Conservation (phyloP, 1,140 invertebrate species). For the Drosophila santomea region DNA sequence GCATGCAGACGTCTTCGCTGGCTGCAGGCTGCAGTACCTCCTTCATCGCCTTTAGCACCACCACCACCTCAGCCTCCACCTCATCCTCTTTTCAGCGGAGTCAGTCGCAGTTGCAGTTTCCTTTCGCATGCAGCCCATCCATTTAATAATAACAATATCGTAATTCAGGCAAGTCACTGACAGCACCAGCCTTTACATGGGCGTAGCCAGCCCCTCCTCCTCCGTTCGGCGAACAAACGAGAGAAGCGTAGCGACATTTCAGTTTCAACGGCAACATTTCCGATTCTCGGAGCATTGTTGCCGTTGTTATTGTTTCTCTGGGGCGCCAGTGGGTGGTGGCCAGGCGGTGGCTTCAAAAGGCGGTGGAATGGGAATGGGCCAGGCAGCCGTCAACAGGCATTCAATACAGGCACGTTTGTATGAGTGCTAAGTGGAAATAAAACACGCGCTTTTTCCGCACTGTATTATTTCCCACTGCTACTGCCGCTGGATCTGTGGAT, state of each 20-base stretch:
- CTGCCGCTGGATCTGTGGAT: conserved; percentile 42
- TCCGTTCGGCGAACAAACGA: conserved; percentile 37
- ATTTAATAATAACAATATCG: conserved; percentile 84
- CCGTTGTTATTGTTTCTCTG: conserved; percentile 75
- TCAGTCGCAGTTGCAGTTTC: conserved; percentile 48
- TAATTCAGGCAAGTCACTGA: conserved; percentile 81
- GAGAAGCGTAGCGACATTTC: conserved; percentile 74
- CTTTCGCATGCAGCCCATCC: conserved; percentile 61
- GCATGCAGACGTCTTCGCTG: conserved; percentile 43
- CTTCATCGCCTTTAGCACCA: neutral
- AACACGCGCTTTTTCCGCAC: conserved; percentile 80
- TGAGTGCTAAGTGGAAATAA: conserved; percentile 82
- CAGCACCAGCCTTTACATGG: conserved; percentile 64
- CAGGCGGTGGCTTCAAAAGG: conserved; percentile 7
- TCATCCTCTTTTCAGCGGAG: conserved; percentile 10
- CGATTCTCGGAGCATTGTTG: conserved; percentile 75
- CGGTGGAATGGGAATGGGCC: conserved; percentile 1
- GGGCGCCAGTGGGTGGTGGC: neutral
- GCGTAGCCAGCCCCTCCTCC: conserved; percentile 39
- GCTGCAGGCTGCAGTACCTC: neutral
- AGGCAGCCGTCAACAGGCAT: conserved; percentile 76
- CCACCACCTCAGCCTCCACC: conserved; percentile 6
- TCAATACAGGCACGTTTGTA: conserved; percentile 59
- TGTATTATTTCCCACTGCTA: conserved; percentile 62
- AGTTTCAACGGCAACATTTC: conserved; percentile 83